Base-by-base conservation (phyloP, 1,140 invertebrate species). In the Belonocnema kinseyi region DNA sequence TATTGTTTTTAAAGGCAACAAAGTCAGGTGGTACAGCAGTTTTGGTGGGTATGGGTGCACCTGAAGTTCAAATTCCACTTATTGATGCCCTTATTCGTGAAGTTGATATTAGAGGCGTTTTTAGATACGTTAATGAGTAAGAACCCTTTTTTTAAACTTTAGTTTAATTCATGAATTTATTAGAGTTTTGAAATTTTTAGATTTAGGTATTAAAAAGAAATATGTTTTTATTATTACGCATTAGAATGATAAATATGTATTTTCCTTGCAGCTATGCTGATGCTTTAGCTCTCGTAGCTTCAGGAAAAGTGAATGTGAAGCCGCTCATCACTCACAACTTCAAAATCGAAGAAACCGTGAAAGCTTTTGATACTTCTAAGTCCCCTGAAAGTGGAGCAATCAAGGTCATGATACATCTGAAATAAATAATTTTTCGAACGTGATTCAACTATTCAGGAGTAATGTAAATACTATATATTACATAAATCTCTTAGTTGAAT, bases 341-440 rank as follows among this genome's bases (percentile, higher is more conserved):
- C 88, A 93, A 93, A 73, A 91, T 99, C 1, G 97, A 98, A 84
- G 94, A 99, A 74, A 95, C 96, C 0, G 78, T 95, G 0, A 91
- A 98, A 88, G 98, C 98, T 0, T 99, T 99, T 89, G 95, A 99
- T 83, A 95, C 95, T 5, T 94, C 97, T 0, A 94, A 94, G 80
- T 93, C 93, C 61, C 95, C 95, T 53, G 82, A 87, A 79, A 95
- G 92, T 51, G 94, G 94, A 76, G 94, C 96, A 13, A 95, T 99
- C 81, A 99, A 99, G 92, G 95, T 99, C 81, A 97, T 99, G 93
- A 98, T 99, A 81, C 95, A 97, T 82, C 96, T 96, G 14, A 93
- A 94, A 40, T 86, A 83, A 77, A 61, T 71, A 73, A 56, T 11
- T 46, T 11, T 46, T 46, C 40, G 40, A 40, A 40, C 40, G 40